Evolutionary conservation across 2,888 invertebrate genomes (phyloP), one percentile per base, ranked within the genome.

Genomic region (Asteroscopus sphinx): DNA sequence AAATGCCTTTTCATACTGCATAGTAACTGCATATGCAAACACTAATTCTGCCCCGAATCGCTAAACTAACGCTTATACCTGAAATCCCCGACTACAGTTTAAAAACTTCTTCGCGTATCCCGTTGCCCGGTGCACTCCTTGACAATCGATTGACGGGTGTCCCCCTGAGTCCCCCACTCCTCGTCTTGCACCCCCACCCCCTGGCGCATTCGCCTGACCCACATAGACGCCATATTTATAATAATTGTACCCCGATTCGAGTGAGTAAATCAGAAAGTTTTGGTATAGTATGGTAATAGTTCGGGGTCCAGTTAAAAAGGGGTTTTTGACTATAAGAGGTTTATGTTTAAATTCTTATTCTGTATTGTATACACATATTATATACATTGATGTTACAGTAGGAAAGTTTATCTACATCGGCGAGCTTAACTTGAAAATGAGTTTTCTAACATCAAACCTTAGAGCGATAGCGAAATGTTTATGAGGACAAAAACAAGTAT

Each of bases 101-200:
- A 72, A 73, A 79, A 81, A 80, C 75, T 81, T 81, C 88, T 90
- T 88, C 81, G 59, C 66, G 73, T 65, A 69, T 75, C 75, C 66
- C 76, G 75, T 64, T 63, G 68, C 69, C 69, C 67, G 78, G 79
- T 88, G 89, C 90, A 88, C 90, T 89, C 88, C 90, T 92, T 93
- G 93, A 93, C 93, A 94, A 95, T 95, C 95, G 95, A 95, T 95
- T 95, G 95, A 94, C 94, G 94, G 92, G 92, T 90, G 91, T 86
- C 91, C 83, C 81, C 84, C 82, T 48, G 17, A 21, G 75, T 64
- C 69, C 62, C 68, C 21, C 83, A 81, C 67, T 77, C 71, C 67
- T 67, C 59, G 53, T 62, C 61, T 67, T 68, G 64, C 76, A 73
- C 73, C 77, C 75, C 73, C 61, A 36, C 53, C 72, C 71, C 76